Evolutionary conservation across 2,797 vertebrate genomes (phyloP).

Genomic region (Tenualosa thibaudeaui): DNA sequence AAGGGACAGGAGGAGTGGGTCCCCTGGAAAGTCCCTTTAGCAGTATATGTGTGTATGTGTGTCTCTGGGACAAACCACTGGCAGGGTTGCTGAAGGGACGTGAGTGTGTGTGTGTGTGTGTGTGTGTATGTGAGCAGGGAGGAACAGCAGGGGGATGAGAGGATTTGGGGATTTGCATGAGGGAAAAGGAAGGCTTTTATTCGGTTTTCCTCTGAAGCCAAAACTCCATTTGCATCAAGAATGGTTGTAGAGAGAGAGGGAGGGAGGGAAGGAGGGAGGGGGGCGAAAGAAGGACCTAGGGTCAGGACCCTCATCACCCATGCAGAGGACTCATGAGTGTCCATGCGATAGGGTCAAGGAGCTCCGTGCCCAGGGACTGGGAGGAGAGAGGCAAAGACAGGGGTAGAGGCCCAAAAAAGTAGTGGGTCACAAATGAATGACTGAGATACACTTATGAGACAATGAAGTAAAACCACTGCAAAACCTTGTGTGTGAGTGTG

Average conservation of each 20-base stretch:
- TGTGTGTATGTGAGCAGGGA: conserved; percentile 32
- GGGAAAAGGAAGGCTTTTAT: conserved; percentile 58
- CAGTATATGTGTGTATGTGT: conserved; percentile 4
- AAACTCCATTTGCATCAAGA: conserved; percentile 32
- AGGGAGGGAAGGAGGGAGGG: background rate
- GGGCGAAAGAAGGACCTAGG: conserved; percentile 11
- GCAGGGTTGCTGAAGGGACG: conserved; percentile 37
- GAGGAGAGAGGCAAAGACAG: conserved; percentile 26
- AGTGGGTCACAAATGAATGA: background rate
- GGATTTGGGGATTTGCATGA: conserved; percentile 58
- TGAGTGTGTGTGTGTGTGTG: background rate
- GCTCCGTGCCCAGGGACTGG: conserved; percentile 45
- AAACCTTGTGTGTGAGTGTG: no score
- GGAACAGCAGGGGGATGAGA: conserved; percentile 11
- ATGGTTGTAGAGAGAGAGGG: conserved; percentile 30
- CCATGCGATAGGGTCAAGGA: conserved; percentile 52
- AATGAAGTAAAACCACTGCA: no score
- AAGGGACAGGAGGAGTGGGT: conserved; percentile 37
- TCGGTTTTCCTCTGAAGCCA: conserved; percentile 37
- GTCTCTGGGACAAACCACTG: background rate
- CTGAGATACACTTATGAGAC: background rate
- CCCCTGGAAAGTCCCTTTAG: conserved; percentile 47
- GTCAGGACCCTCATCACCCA: background rate
- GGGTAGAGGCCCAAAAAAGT: conserved; percentile 28
- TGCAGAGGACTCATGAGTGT: background rate